Evolutionary conservation across 1,140 invertebrate species (phyloP), one percentile per base, ranked within the genome.

Genomic region (Goniozus legneri): DNA sequence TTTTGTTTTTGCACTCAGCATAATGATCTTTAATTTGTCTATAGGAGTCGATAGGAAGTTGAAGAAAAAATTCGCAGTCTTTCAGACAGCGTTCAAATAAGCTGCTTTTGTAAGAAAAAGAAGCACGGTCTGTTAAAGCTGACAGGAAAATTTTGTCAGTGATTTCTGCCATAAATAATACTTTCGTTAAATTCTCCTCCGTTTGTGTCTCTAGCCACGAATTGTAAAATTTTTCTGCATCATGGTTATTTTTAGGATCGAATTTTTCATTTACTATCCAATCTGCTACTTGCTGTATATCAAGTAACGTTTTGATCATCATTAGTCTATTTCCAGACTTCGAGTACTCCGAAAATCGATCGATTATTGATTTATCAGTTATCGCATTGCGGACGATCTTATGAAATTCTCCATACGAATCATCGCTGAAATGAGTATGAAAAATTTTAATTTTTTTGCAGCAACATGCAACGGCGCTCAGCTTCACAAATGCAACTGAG

Each of bases 261-360:
- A 56, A 71, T 20, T 50, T 65, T 2, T 64, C 50, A 4, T 18
- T 42, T 13, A 63, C 54, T 43, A 45, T 44, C 3, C 62, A 36
- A 3, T 58, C 52, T 18, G 7, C 21, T 8, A 66, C 52, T 36
- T 41, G 40, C 3, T 67, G 54, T 20, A 64, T 19, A 13, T 62
- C 37, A 12, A 63, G 47, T 8, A 74, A 30, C 20, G 60, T 38
- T 21, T 67, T 53, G 22, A 76, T 57, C 67, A 76, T 73, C 15
- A 44, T 55, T 14, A 44, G 50, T 38, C 58, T 58, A 15, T 73
- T 61, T 27, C 61, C 62, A n/a, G 31, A 31, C 16, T 50, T 27
- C 0, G 62, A 73, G 3, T 56, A 36, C 24, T 61, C 42, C 2
- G 20, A 34, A 38, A 75, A 73, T 12, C 47, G 39, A 14, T 49